A percentile compares a stretch with the other conserved stretches of the same genome.
Evolutionary conservation across 2,888 invertebrate genomes (phyloP).

Genomic region (Archips crataeganus): DNA sequence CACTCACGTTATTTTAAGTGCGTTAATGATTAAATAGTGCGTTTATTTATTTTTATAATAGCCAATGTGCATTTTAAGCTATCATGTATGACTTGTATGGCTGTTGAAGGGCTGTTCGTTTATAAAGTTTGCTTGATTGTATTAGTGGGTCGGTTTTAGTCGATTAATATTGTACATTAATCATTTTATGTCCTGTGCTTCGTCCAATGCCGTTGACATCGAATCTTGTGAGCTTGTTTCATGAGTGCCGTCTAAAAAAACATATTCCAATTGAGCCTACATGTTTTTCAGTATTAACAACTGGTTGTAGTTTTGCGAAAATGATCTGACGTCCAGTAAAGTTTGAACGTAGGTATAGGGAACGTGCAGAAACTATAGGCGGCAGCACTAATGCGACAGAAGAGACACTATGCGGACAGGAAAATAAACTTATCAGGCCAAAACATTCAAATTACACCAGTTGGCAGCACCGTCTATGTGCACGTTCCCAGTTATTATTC

Average conservation of each 20-base stretch:
- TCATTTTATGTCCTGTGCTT: slow-evolving; percentile 1
- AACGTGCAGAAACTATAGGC: too few relatives aligned
- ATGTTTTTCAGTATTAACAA: too few relatives aligned
- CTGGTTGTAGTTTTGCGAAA: too few relatives aligned
- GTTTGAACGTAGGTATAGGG: too few relatives aligned
- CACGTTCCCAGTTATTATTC: too few relatives aligned
- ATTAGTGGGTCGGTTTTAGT: slow-evolving; percentile 6
- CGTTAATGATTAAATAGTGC: slow-evolving; percentile 25
- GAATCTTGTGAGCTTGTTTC: neutral
- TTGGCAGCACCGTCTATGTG: too few relatives aligned
- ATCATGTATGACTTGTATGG: slow-evolving; percentile 14
- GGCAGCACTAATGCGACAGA: too few relatives aligned
- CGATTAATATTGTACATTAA: neutral
- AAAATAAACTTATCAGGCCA: too few relatives aligned
- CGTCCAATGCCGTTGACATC: slow-evolving; percentile 1
- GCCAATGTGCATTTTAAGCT: slow-evolving; percentile 38
- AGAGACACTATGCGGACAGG: too few relatives aligned
- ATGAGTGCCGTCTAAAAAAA: neutral
- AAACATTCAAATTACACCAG: too few relatives aligned
- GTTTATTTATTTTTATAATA: slow-evolving; percentile 15
- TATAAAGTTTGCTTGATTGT: slow-evolving; percentile 34
- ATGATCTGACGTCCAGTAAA: too few relatives aligned
- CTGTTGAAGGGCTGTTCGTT: slow-evolving; percentile 20
- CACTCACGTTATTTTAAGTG: slow-evolving; percentile 25
- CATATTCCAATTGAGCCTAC: too few relatives aligned